Conservation (phyloP, 2,888 invertebrate species). For the Yponomeuta malinellus region DNA sequence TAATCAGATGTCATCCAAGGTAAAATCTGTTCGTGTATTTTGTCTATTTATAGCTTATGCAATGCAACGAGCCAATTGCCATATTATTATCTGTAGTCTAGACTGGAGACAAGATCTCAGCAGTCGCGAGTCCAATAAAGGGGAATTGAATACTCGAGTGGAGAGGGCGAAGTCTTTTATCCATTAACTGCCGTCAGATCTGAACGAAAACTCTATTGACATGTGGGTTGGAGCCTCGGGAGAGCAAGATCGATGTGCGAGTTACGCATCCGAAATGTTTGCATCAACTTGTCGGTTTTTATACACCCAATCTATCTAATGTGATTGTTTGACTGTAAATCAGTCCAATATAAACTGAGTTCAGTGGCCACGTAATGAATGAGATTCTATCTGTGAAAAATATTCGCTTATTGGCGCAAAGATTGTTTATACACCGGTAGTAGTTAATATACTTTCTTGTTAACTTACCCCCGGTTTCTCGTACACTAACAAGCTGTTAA, state of each 20-base stretch:
- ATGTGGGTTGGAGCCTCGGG: conserved; percentile 22
- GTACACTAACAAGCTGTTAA: too few species aligned
- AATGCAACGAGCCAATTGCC: conserved; percentile 6
- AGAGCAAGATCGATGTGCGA: conserved; percentile 1
- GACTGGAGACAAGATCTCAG: conserved; percentile 4
- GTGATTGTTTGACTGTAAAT: neutral
- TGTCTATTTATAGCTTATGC: conserved; percentile 6
- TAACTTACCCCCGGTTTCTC: too few species aligned
- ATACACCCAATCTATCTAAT: neutral
- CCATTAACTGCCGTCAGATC: conserved; percentile 42
- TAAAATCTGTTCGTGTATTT: conserved; percentile 4
- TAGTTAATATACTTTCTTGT: neutral
- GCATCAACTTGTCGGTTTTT: neutral
- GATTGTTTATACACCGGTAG: neutral
- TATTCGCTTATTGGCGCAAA: neutral
- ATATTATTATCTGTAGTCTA: conserved; percentile 8
- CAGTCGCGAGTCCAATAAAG: conserved; percentile 20
- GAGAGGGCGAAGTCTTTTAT: conserved; percentile 32
- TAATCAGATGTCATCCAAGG: conserved; percentile 4
- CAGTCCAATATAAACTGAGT: neutral
- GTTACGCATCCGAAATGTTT: neutral
- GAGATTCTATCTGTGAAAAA: neutral
- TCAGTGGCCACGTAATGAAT: neutral
- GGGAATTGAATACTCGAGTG: conserved; percentile 28
- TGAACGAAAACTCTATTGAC: conserved; percentile 37